Evolutionary conservation across 1,140 invertebrate genomes (phyloP), one percentile per base, ranked within the genome.

Genomic region (Tetranychus urticae): DNA sequence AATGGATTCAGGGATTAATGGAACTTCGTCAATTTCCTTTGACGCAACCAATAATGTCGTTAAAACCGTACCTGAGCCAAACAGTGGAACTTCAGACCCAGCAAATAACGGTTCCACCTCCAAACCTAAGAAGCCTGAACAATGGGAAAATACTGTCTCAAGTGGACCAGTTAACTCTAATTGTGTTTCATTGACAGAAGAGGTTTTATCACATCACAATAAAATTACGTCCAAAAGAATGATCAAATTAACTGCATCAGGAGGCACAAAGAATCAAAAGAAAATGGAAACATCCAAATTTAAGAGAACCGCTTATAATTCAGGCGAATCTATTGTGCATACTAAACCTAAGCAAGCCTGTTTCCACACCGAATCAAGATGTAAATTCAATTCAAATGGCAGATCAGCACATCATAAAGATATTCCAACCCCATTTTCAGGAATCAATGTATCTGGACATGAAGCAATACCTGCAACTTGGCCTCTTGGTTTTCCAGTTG

Each of bases 21-120:
- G 39, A 6, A 42, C 39, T 6, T 42, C 74, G 34, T 75, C 74
- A 23, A 70, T 69, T 64, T 68, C 64, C 58, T 71, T 66, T 69
- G 72, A 68, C 31, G 63, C 67, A 64, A 71, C 68, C 63, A 75
- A 72, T 65, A 66, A 70, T 59, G 66, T 71, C 69, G 60, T 64
- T 31, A 55, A 39, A 23, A 54, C 13, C 67, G 67, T 13, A 63
- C 56, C 8, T 39, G 63, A 52, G 31, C 13, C 7, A 52, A 52
- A 52, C 8, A 33, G 2, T 52, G 2, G 50, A 2, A n/a, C 7
- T 6, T 31, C n/a, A 31, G n/a, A n/a, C 7, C 13, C 31, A 52
- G 8, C 50, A 2, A 52, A 23, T 4, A 52, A 52, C 8, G 23
- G n/a, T n/a, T 23, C n/a, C 13, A 52, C 31, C n/a, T 52, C 31